Evolutionary conservation across 2,888 invertebrate genomes (phyloP).

Genomic region (Conops quadrifasciatus): DNA sequence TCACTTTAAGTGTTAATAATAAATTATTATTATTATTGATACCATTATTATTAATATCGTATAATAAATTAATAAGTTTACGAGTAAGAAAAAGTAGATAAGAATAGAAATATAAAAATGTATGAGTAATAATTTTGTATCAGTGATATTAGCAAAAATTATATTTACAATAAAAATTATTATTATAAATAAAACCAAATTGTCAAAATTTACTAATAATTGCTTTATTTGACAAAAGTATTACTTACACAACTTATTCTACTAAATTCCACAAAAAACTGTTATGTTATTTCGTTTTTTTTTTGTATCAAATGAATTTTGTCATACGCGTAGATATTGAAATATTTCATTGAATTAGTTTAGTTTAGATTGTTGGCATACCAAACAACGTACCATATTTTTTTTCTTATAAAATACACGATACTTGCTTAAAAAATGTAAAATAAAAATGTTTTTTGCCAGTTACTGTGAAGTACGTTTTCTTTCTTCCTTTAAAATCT

Average conservation of each 20-base stretch:
- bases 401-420: background rate
- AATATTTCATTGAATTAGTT: background rate
- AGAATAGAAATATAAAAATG: slow-evolving; percentile 5
- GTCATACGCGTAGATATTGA: background rate
- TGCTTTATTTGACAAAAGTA: background rate
- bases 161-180: slow-evolving; percentile 31
- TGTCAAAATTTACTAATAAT: background rate
- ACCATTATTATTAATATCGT: background rate
- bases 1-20: background rate
- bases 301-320: background rate
- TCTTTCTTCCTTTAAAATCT: background rate
- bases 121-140: slow-evolving; percentile 23
- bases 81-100: slow-evolving; percentile 6
- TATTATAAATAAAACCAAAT: background rate
- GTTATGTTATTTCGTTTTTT: background rate
- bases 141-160: slow-evolving; percentile 36
- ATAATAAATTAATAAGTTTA: slow-evolving; percentile 3
- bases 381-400: background rate
- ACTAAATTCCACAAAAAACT: background rate
- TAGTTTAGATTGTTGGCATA: background rate
- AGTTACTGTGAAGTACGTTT: background rate
- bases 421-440: background rate
- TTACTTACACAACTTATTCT: background rate
- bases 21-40: background rate
- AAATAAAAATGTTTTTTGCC: background rate